Conservation (phyloP, 2,888 invertebrate species). For the Tipula helvola region DNA sequence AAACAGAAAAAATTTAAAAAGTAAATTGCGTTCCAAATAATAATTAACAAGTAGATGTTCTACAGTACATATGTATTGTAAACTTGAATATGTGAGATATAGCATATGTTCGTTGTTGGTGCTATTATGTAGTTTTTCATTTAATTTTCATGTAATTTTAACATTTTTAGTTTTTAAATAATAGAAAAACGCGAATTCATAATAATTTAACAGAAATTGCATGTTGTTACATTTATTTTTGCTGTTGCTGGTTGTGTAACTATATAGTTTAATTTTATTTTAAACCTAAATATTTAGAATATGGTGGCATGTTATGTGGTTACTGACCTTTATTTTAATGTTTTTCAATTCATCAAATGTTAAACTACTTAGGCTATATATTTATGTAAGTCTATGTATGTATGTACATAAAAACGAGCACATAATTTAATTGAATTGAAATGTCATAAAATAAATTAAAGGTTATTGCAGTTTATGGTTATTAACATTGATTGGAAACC, state of each 20-base stretch:
- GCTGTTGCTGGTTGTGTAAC: background rate
- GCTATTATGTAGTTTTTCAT: background rate
- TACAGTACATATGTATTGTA: background rate
- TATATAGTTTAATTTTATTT: background rate
- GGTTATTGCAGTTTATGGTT: too few relatives aligned
- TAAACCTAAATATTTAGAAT: background rate
- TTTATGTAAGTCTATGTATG: too few relatives aligned
- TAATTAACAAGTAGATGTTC: background rate
- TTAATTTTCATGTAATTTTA: background rate
- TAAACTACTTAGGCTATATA: too few relatives aligned
- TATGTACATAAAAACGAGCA: too few relatives aligned
- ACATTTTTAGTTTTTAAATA: background rate
- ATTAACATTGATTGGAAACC: too few relatives aligned
- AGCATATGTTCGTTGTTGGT: too few relatives aligned
- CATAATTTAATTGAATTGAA: too few relatives aligned
- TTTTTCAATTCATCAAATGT: too few relatives aligned
- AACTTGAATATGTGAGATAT: background rate
- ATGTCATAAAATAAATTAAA: too few relatives aligned
- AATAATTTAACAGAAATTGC: background rate
- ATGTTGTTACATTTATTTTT: background rate
- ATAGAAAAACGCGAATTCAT: background rate
- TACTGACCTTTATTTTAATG: background rate
- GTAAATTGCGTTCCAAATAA: background rate
- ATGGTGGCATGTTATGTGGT: background rate
- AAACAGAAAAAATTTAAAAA: background rate